Percentiles rank a stretch among this genome's conserved stretches.
Conservation (phyloP, 2,797 vertebrate genomes). For the Petrocephalus schoutedeni region DNA sequence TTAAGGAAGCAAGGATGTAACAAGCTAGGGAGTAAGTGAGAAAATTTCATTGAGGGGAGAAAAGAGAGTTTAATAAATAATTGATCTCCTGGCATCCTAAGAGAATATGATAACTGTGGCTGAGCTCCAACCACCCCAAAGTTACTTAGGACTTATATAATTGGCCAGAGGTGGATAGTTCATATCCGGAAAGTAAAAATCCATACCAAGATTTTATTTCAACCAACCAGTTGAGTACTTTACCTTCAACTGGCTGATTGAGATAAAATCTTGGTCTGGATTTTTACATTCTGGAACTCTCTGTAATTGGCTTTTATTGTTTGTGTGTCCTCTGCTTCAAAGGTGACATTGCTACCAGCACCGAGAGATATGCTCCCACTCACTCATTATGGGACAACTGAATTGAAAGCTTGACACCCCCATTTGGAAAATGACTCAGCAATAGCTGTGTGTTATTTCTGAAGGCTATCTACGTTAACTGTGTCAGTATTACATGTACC, state of each 20-base stretch:
- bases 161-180: neutral
- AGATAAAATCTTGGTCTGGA: neutral
- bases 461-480: neutral
- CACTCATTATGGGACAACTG: neutral
- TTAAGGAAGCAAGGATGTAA: neutral
- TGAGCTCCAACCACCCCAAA: neutral
- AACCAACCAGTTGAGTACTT: neutral
- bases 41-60: neutral
- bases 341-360: constrained; percentile 13
- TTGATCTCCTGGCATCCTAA: neutral
- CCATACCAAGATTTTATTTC: neutral
- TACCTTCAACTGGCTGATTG: neutral
- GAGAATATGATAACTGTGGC: constrained; percentile 5
- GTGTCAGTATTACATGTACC: neutral
- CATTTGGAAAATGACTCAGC: neutral
- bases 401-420: neutral
- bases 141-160: constrained; percentile 10
- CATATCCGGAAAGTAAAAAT: neutral
- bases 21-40: neutral
- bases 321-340: neutral
- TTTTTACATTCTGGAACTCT: neutral
- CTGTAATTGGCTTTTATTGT: neutral
- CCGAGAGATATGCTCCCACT: neutral
- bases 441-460: neutral
- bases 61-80: neutral